phyloP scores from a whole-genome alignment of 2,888 invertebrate genomes.

The Crioceris asparagi region DNA sequence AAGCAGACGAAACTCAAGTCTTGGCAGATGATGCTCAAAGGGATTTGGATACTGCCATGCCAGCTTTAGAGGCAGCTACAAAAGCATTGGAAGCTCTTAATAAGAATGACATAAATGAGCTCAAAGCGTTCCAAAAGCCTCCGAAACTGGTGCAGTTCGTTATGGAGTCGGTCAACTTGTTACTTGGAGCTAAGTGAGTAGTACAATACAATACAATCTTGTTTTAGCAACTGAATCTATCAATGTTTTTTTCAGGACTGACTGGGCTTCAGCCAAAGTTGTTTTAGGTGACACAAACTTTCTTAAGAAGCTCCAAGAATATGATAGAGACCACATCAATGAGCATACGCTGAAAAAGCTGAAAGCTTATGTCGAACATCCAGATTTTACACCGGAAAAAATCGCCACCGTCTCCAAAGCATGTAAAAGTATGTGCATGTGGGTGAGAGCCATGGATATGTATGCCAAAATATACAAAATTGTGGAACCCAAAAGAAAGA shows the following conservation, averaged over 20 bases:
- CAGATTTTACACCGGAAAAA: slow-evolving; percentile 73
- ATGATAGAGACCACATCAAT: slow-evolving; percentile 78
- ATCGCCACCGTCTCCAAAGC: slow-evolving; percentile 81
- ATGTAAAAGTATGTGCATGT: slow-evolving; percentile 82
- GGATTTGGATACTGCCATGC: slow-evolving; percentile 78
- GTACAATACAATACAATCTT: slow-evolving; percentile 1
- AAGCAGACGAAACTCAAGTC: slow-evolving; percentile 73
- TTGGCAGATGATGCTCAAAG: slow-evolving; percentile 78
- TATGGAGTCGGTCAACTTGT: slow-evolving; percentile 84
- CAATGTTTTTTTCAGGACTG: slow-evolving; percentile 49
- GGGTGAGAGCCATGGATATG: slow-evolving; percentile 85
- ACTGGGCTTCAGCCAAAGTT: slow-evolving; percentile 76
- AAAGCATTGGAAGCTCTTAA: slow-evolving; percentile 76
- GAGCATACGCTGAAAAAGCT: slow-evolving; percentile 67
- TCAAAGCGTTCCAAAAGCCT: slow-evolving; percentile 81
- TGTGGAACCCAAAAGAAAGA: slow-evolving; percentile 79
- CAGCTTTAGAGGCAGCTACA: slow-evolving; percentile 74
- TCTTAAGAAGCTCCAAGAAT: slow-evolving; percentile 68
- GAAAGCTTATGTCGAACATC: slow-evolving; percentile 72
- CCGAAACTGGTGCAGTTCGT: slow-evolving; percentile 78
- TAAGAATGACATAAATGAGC: slow-evolving; percentile 83
- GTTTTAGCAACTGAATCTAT: background rate
- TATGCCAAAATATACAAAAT: slow-evolving; percentile 79
- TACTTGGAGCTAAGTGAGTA: slow-evolving; percentile 68
- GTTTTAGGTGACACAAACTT: slow-evolving; percentile 76